Conservation (phyloP, 2,113 vertebrate species). For the Callithrix jacchus region DNA sequence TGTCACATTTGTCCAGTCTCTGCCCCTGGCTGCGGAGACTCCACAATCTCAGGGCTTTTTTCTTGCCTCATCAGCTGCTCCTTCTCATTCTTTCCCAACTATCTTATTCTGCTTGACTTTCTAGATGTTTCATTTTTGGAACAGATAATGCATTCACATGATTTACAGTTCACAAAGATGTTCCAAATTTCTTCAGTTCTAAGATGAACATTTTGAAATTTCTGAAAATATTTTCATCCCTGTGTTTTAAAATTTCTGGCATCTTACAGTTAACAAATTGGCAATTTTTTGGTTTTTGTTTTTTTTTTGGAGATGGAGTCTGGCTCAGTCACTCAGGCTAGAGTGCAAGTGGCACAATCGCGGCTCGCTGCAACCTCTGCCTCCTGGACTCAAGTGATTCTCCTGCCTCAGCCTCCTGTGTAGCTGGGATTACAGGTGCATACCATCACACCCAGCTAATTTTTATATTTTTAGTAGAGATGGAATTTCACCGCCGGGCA, state of each 20-base stretch:
- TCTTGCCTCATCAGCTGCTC: neutral
- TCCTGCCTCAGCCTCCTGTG: too few species aligned
- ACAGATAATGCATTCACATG: neutral
- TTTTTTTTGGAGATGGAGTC: neutral
- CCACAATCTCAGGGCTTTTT: neutral
- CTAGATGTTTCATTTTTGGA: neutral
- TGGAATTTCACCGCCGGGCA: too few species aligned
- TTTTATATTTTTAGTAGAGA: too few species aligned
- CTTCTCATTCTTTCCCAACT: neutral
- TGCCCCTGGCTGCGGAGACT: neutral
- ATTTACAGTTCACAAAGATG: neutral
- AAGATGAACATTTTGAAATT: constrained; percentile 33
- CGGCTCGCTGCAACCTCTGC: neutral
- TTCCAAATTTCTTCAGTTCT: neutral
- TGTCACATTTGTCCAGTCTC: neutral
- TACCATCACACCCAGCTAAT: too few species aligned
- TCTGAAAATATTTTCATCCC: constrained; percentile 21
- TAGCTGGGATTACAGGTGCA: too few species aligned
- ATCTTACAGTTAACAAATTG: neutral
- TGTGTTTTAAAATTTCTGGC: neutral
- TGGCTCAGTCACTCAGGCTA: neutral
- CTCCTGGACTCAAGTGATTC: too few species aligned
- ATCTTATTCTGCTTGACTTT: neutral
- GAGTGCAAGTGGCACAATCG: neutral
- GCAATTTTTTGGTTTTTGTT: neutral